Base-by-base conservation (phyloP, 2,797 vertebrate species). In the Carapus acus region DNA sequence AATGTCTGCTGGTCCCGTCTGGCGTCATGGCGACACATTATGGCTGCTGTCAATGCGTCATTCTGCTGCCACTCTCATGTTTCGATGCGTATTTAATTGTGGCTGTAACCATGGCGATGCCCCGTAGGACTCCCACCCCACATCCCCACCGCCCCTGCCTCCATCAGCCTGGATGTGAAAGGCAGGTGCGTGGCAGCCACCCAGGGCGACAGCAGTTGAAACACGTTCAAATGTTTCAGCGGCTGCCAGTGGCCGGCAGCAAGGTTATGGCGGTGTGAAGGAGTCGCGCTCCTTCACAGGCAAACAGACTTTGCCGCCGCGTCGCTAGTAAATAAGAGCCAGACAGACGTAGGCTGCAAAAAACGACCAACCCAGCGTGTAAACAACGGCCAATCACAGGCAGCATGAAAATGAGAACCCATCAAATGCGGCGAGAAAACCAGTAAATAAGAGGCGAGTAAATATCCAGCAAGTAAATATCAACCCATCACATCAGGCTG, bases 31-130 rank as follows among this genome's bases (percentile, higher is more conserved):
- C 54, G 78, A 71, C 64, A 78, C 37, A 34, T 49, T 18, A 51
- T 63, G 7, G 24, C 52, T 65, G 68, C 70, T 76, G 58, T 79
- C 70, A 65, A 63, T 65, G 61, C 69, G 59, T 60, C 33, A 50
- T 74, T 70, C 67, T 39, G 56, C 58, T 65, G 65, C 62, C 42
- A 68, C 67, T 78, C 67, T 67, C 69, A 77, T 68, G 71, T 85
- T 86, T 75, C 73, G 75, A 77, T 82, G 75, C 74, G 81, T 84
- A 85, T 86, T 86, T 79, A 85, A 85, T 85, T 86, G 60, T 55
- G 51, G 56, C 44, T 59, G 83, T 85, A 83, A 77, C 77, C 77
- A 81, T 82, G 74, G 76, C 76, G 83, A 87, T 78, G 46, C 54
- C 44, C 8, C 4, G 34, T 2, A 7, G 6, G 14, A 7, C n/a